Evolutionary conservation across 2,797 vertebrate genomes (phyloP).

Genomic region (Eremophila alpestris): DNA sequence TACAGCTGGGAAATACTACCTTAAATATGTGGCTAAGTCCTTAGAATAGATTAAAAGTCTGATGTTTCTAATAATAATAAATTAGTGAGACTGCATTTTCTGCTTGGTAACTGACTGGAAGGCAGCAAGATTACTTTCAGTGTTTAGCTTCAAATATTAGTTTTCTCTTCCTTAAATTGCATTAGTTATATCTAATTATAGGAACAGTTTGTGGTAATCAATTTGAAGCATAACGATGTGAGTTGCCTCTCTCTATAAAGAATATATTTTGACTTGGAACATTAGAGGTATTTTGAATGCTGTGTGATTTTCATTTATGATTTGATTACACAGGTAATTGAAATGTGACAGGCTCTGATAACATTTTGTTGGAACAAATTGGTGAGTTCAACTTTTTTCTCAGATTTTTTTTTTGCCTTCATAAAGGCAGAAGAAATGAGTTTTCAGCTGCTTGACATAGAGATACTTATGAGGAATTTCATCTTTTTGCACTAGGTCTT

Average conservation of each 20-base stretch:
- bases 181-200: slow-evolving; percentile 60
- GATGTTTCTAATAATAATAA: slow-evolving; percentile 35
- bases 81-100: slow-evolving; percentile 22
- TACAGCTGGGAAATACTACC: background rate
- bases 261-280: slow-evolving; percentile 45
- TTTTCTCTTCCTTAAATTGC: slow-evolving; percentile 33
- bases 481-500: background rate
- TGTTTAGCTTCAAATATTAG: slow-evolving; percentile 50
- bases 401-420: background rate
- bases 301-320: slow-evolving; percentile 55
- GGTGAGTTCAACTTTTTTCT: slow-evolving; percentile 3
- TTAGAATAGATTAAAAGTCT: slow-evolving; percentile 5
- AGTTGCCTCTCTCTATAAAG: slow-evolving; percentile 29
- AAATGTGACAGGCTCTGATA: slow-evolving; percentile 43
- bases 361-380: slow-evolving; percentile 48
- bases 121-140: slow-evolving; percentile 28
- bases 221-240: slow-evolving; percentile 6
- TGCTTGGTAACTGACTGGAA: slow-evolving; percentile 44
- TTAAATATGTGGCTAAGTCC: background rate
- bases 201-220: slow-evolving; percentile 45
- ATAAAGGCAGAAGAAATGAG: background rate
- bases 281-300: slow-evolving; percentile 17
- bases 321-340: slow-evolving; percentile 56
- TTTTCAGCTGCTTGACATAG: background rate
- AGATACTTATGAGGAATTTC: background rate